Conservation (phyloP, 1,140 invertebrate species). For the Drosophila micromelanica region DNA sequence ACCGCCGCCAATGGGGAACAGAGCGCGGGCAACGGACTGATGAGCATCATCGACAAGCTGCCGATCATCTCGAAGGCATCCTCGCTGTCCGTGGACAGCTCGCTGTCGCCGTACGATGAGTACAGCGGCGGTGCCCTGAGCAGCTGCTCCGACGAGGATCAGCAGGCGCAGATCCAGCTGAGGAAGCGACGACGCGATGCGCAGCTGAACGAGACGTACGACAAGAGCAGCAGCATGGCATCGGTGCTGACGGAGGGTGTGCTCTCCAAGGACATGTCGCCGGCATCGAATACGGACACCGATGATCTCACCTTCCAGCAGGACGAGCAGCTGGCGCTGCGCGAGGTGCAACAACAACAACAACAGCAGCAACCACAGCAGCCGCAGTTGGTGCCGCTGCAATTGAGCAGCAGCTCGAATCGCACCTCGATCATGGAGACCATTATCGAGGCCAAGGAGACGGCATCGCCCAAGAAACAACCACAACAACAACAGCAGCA, state of each 20-base stretch:
- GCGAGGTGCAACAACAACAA: conserved; percentile 53
- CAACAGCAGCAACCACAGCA: conserved; percentile 26
- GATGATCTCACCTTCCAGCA: conserved; percentile 84
- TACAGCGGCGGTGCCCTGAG: conserved; percentile 73
- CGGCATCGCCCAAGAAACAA: conserved; percentile 78
- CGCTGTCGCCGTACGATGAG: conserved; percentile 78
- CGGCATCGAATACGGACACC: conserved; percentile 79
- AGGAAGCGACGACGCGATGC: conserved; percentile 75
- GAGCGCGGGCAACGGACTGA: conserved; percentile 50
- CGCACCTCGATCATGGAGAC: conserved; percentile 81
- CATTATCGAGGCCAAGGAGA: conserved; percentile 82
- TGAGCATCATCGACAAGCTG: conserved; percentile 83
- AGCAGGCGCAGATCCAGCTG: conserved; percentile 43
- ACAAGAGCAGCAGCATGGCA: conserved; percentile 81
- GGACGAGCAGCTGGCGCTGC: conserved; percentile 71
- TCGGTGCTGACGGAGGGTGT: conserved; percentile 75
- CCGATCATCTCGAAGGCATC: conserved; percentile 81
- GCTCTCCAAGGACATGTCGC: conserved; percentile 81
- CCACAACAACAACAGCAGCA: neutral
- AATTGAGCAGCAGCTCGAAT: conserved; percentile 59
- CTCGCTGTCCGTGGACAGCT: conserved; percentile 76
- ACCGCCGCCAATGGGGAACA: conserved; percentile 85
- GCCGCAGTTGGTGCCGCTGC: conserved; percentile 24
- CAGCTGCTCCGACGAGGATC: conserved; percentile 75
- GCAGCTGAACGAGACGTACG: conserved; percentile 82